Conservation (phyloP, 1,140 invertebrate species). For the Ostrea edulis region DNA sequence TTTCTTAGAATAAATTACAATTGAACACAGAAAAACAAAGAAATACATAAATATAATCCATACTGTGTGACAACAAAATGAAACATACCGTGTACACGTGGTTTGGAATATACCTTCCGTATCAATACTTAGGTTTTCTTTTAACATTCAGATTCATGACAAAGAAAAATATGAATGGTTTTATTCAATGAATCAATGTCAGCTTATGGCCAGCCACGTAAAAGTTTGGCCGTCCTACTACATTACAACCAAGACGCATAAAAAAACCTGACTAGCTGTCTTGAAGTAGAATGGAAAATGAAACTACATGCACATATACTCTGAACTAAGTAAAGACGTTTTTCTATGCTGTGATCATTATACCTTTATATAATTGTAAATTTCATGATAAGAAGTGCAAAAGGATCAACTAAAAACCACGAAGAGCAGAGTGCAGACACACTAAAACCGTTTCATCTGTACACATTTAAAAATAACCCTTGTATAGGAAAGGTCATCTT, state of each 20-base stretch:
- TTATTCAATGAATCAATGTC: slow-evolving; percentile 22
- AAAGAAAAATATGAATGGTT: neutral
- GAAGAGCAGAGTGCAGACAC: slow-evolving; percentile 22
- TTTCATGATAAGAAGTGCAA: neutral
- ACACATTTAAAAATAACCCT: neutral
- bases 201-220: neutral
- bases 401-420: slow-evolving; percentile 17
- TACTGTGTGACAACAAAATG: slow-evolving; percentile 23
- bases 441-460: neutral
- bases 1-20: slow-evolving; percentile 27
- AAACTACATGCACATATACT: neutral
- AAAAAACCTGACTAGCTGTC: slow-evolving; percentile 2
- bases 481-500: slow-evolving; percentile 10
- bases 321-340: neutral
- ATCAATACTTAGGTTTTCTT: neutral
- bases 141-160: neutral
- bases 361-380: neutral
- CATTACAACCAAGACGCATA: slow-evolving; percentile 10
- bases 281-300: slow-evolving; percentile 10
- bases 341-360: neutral
- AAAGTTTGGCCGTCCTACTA: neutral
- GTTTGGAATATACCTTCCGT: neutral
- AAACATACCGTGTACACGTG: slow-evolving; percentile 9
- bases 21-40: slow-evolving; percentile 25
- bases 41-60: slow-evolving; percentile 29